Conservation (phyloP, 2,797 vertebrate species). For the Petrocephalus sullivani region DNA sequence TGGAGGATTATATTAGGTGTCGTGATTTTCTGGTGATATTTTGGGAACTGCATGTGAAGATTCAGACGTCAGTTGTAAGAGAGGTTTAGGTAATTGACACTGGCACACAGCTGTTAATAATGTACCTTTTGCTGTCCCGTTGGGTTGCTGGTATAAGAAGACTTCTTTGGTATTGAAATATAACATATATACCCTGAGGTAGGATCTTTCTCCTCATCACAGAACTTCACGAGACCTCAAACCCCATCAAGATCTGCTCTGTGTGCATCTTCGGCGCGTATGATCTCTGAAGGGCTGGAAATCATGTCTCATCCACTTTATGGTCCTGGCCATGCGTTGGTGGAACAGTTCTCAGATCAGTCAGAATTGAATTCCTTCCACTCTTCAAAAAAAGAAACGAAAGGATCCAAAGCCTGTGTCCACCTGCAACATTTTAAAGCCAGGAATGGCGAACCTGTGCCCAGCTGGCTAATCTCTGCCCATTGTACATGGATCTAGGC, state of each 20-base stretch:
- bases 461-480: neutral
- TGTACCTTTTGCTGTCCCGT: neutral
- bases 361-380: neutral
- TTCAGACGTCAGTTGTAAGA: neutral
- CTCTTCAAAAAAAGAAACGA: neutral
- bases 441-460: neutral
- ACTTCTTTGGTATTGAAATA: neutral
- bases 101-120: neutral
- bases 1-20: neutral
- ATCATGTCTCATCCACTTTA: neutral
- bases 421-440: neutral
- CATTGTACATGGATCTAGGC: neutral
- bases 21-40: neutral
- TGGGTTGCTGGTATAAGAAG: neutral
- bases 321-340: neutral
- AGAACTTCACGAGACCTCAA: neutral
- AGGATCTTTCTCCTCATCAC: neutral
- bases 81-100: neutral
- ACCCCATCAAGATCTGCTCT: neutral
- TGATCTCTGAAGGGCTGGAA: neutral
- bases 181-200: neutral
- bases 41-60: neutral
- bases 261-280: neutral
- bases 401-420: neutral
- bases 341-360: neutral